Conservation (phyloP, 1,140 invertebrate genomes). For the Pantala flavescens region DNA sequence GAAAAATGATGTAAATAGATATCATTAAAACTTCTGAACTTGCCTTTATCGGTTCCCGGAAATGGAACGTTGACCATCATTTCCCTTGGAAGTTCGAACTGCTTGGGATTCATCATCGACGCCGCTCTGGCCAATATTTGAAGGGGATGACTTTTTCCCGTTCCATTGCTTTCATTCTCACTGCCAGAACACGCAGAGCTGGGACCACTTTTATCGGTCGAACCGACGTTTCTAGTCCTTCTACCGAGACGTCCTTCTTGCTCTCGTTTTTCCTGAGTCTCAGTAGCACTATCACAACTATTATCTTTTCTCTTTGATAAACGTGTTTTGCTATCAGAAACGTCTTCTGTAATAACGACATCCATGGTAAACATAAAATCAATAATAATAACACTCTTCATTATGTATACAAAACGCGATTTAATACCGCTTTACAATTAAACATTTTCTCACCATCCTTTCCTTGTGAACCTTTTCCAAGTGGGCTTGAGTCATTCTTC, state of each 20-base stretch:
- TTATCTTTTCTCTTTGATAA: background rate
- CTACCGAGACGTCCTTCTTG: too few species aligned
- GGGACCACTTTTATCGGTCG: too few species aligned
- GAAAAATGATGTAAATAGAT: too few species aligned
- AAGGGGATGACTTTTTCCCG: slow-evolving; percentile 37
- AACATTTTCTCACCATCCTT: background rate
- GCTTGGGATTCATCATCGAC: slow-evolving; percentile 69
- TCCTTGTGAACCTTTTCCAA: background rate
- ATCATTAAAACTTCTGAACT: too few species aligned
- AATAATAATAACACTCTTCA: too few species aligned
- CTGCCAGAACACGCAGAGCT: background rate
- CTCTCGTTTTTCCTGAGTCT: background rate
- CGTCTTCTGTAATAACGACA: background rate
- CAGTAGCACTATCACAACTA: background rate
- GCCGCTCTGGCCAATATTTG: slow-evolving; percentile 69
- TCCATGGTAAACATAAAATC: too few species aligned
- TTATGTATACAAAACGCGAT: too few species aligned
- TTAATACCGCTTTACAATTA: too few species aligned
- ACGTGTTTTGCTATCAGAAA: background rate
- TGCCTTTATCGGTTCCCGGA: slow-evolving; percentile 63
- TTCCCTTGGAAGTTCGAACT: slow-evolving; percentile 76
- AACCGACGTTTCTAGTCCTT: too few species aligned
- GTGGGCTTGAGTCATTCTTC: background rate
- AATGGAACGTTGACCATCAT: slow-evolving; percentile 65
- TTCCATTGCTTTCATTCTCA: background rate